Base-by-base conservation (phyloP, 2,797 vertebrate genomes). In the Xyrichtys novacula region DNA sequence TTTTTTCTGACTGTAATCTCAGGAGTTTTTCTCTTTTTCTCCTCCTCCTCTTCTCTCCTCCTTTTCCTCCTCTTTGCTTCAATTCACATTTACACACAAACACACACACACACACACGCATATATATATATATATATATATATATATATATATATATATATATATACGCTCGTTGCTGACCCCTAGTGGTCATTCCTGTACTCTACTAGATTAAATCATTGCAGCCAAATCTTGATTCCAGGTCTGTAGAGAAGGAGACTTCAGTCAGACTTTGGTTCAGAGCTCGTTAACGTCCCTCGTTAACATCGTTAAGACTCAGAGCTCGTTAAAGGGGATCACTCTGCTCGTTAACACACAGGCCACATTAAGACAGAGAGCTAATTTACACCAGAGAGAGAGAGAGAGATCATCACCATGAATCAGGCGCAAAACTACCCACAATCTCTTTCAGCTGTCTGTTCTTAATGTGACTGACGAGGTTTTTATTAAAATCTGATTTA, bases 291-390 rank as follows among this genome's bases (percentile, higher is more conserved):
- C 19, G 40, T 65, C 31, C 25, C 14, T 39, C 16, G 17, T n/a
- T 74, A 48, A 25, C 38, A 26, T 71, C 67, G 20, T 78, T 69
- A 69, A 43, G 25, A 7, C 20, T 22, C 58, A 3, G 28, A 38
- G 48, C 76, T 74, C 57, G 15, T 0, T 36, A 39, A n/a, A 16
- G 63, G 72, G 57, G 1, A 56, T 73, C 66, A 23, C 26, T 65
- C 38, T 50, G 67, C 66, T 76, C 69, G 47, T 80, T 74, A 83
- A 40, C 54, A 26, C 57, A 50, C 31, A 29, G 56, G 49, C 28
- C 68, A 38, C 58, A 44, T 26, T 25, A 50, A 61, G 55, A 53
- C 23, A 14, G 6, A 11, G 32, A 50, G 50, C 59, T 65, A 70
- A 17, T 78, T 65, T 80, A 42, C 40, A 26, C 8, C 36, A 19